Percentiles rank a stretch among this genome's conserved stretches.
phyloP scores from a whole-genome alignment of 2,113 vertebrate species.

The Zosterops japonicus region DNA sequence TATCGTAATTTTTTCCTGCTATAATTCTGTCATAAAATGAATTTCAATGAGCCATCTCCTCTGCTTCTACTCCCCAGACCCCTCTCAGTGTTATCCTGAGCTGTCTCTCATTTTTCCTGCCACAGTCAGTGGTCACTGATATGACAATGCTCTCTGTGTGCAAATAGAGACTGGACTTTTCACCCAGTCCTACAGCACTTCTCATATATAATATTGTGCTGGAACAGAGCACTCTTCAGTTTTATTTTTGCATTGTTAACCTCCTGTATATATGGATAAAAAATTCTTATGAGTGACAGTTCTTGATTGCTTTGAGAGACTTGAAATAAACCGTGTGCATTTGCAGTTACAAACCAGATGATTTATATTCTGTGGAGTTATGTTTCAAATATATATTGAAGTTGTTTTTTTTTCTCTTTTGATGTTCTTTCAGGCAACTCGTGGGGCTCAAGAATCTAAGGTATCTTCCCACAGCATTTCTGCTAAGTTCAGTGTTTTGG shows the following conservation, averaged over 20 bases:
- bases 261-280: fast-evolving
- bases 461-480: constrained; percentile 79
- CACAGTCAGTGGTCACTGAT: background rate
- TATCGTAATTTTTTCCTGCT: background rate
- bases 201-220: background rate
- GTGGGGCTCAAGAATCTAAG: constrained; percentile 71
- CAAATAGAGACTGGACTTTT: background rate
- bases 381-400: background rate
- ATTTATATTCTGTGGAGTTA: background rate
- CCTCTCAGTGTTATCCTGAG: background rate
- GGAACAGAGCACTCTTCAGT: background rate
- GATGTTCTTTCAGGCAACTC: constrained; percentile 76
- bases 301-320: background rate
- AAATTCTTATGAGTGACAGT: background rate
- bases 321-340: background rate
- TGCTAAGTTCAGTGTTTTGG: constrained; percentile 90
- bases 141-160: background rate
- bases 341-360: background rate
- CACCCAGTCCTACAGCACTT: background rate
- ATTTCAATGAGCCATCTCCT: background rate
- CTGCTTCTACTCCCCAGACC: background rate
- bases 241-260: background rate
- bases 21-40: background rate
- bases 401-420: background rate
- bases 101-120: background rate